These are phyloP conservation scores for Peucedramus taeniatus DNA, from an alignment of 2,113 vertebrate species.

Conservation along the genomic window DNA sequence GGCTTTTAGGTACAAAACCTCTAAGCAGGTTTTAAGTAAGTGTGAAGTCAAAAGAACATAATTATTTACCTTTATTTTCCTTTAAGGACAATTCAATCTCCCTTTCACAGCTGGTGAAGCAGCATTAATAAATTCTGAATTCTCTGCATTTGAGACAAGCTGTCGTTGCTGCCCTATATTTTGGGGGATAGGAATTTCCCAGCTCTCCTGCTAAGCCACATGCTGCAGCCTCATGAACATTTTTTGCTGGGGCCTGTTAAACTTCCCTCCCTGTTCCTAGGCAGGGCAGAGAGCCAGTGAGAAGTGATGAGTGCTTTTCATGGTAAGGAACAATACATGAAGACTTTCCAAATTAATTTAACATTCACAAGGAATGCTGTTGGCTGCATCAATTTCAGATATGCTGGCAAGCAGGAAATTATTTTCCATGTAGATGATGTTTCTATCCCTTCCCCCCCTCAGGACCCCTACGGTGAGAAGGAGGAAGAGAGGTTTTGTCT, in stretches of 20 bases:
- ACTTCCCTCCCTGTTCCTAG: slow-evolving; percentile 2
- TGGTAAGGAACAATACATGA: slow-evolving; percentile 58
- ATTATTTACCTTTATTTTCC: slow-evolving; percentile 53
- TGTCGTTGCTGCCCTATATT: neutral
- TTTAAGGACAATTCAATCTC: slow-evolving; percentile 41
- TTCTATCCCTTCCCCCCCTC: slow-evolving; percentile 29
- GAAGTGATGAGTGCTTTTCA: slow-evolving; percentile 65
- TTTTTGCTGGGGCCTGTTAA: neutral
- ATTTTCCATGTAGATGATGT: slow-evolving; percentile 64
- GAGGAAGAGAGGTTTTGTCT: slow-evolving; percentile 55
- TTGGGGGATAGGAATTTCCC: neutral
- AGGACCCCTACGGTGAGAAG: neutral
- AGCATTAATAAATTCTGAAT: neutral
- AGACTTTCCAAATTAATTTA: slow-evolving; percentile 73
- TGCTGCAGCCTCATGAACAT: neutral
- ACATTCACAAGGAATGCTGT: slow-evolving; percentile 60
- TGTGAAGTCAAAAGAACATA: neutral
- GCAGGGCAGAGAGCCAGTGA: slow-evolving; percentile 36
- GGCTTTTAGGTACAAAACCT: neutral
- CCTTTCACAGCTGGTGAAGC: neutral
- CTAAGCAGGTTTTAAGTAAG: slow-evolving; percentile 16
- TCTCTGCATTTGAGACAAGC: neutral
- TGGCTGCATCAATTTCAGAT: slow-evolving; percentile 66
- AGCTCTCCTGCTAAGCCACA: neutral
- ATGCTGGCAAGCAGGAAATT: slow-evolving; percentile 66